Conservation (phyloP, 2,888 invertebrate genomes). For the Mythimna pallens region DNA sequence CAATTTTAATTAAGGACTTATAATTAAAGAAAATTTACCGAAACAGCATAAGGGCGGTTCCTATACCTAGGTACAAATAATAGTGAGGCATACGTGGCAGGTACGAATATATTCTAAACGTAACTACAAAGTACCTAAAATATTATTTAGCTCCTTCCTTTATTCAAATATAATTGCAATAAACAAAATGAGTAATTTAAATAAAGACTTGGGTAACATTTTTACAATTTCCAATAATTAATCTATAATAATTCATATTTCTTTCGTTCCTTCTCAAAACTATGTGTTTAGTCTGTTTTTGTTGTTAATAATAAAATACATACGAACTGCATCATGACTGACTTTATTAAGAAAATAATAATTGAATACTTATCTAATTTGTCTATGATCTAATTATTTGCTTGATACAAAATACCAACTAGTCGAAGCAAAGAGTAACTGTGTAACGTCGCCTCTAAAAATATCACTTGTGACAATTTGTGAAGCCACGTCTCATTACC, state of each 20-base stretch:
- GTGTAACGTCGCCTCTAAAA: neutral
- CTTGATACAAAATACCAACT: conserved; percentile 63
- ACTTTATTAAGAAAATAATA: conserved; percentile 63
- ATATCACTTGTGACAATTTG: neutral
- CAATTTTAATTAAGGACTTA: conserved; percentile 15
- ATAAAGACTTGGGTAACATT: conserved; percentile 10
- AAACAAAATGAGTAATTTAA: conserved; percentile 32
- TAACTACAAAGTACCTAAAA: conserved; percentile 45
- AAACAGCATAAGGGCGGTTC: conserved; percentile 19
- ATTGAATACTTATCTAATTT: conserved; percentile 59
- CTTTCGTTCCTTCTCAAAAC: conserved; percentile 20
- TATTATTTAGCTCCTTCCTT: conserved; percentile 34
- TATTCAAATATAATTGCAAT: conserved; percentile 20
- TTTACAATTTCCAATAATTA: conserved; percentile 12
- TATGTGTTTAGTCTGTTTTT: conserved; percentile 18
- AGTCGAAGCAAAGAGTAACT: conserved; percentile 47
- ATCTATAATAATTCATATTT: neutral
- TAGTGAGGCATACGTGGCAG: conserved; percentile 38
- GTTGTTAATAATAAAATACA: conserved; percentile 20
- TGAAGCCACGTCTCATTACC: neutral
- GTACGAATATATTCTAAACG: conserved; percentile 56
- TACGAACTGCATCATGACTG: conserved; percentile 36
- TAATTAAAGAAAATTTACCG: conserved; percentile 20
- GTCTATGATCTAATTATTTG: conserved; percentile 66
- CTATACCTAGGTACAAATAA: conserved; percentile 40